Base-by-base conservation (phyloP, 2,797 vertebrate species). In the Falco columbarius region DNA sequence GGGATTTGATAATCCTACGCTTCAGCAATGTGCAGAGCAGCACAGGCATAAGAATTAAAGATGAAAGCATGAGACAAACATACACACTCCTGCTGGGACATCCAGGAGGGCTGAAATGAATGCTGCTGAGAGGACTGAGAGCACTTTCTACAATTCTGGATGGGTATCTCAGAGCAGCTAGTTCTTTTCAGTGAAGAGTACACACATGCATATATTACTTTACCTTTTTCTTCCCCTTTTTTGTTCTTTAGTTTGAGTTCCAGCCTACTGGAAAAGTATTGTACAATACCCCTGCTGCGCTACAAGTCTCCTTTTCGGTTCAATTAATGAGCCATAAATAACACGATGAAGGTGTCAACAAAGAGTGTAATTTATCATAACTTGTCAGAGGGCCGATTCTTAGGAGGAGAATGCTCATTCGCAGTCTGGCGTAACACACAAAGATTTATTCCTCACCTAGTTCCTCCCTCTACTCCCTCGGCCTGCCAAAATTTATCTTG, bases 321-420 rank as follows among this genome's bases (percentile, higher is more conserved):
- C 99, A 99, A 99, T 99, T 99, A 99, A 99, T 99, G 99, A 99
- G 98, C 99, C 99, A 99, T 99, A 99, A 99, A 99, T 99, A 99
- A 99, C 99, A 98, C 98, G 98, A 99, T 99, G 99, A 99, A 99
- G 99, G 99, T 99, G 99, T 99, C 99, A 99, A 99, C 99, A 98
- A 98, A 98, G 98, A 99, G 98, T 96, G 97, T 98, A 98, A 99
- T 99, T 99, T 98, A 99, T 99, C 99, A 99, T 97, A 97, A 98
- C 98, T 98, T 99, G 98, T 99, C 99, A 99, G 98, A 97, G 97
- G 97, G 98, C 97, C 62, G 62, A 98, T 98, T 98, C 98, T 98
- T 95, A 95, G 97, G 97, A 98, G 97, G 98, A 98, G 97, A 98
- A 97, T 68, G 94, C 98, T 99, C 98, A 98, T 98, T 98, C 98